These are phyloP conservation scores for Lithophane leautieri DNA, from an alignment of 2,888 invertebrate species.

Conservation along the genomic window DNA sequence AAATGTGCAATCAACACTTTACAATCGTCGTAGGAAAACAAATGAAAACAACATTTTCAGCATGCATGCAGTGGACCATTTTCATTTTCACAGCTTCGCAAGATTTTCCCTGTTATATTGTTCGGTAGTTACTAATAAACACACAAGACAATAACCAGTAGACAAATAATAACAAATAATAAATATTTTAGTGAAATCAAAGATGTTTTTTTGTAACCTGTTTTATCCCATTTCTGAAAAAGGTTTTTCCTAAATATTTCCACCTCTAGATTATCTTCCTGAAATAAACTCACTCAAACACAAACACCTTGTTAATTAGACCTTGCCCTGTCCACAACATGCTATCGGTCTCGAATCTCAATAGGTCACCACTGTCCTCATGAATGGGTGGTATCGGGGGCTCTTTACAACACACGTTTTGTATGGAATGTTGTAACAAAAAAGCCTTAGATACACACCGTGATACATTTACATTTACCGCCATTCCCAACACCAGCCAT, in stretches of 20 bases:
- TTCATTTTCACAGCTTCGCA: background rate
- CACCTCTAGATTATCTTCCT: background rate
- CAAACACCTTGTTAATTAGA: background rate
- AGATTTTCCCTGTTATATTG: background rate
- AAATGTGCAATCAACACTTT: no score
- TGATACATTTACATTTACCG: slow-evolving; percentile 78
- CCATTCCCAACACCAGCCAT: slow-evolving; percentile 40
- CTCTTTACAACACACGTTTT: slow-evolving; percentile 90
- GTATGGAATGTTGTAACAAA: slow-evolving; percentile 90
- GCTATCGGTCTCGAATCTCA: slow-evolving; percentile 82
- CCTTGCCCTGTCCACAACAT: slow-evolving; percentile 74
- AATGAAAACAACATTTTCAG: no score
- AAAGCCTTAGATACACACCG: slow-evolving; percentile 89
- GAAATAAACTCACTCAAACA: background rate
- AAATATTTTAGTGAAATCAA: no score
- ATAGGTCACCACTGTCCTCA: slow-evolving; percentile 90
- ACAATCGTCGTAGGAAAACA: no score
- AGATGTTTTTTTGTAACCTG: background rate
- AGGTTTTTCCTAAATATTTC: background rate
- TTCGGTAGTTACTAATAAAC: no score
- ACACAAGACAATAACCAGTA: no score
- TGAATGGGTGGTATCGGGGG: slow-evolving; percentile 90
- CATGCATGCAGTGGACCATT: no score
- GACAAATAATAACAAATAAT: no score
- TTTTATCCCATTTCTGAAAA: background rate